phyloP scores from a whole-genome alignment of 2,888 invertebrate species.

The Salpingus planirostris region DNA sequence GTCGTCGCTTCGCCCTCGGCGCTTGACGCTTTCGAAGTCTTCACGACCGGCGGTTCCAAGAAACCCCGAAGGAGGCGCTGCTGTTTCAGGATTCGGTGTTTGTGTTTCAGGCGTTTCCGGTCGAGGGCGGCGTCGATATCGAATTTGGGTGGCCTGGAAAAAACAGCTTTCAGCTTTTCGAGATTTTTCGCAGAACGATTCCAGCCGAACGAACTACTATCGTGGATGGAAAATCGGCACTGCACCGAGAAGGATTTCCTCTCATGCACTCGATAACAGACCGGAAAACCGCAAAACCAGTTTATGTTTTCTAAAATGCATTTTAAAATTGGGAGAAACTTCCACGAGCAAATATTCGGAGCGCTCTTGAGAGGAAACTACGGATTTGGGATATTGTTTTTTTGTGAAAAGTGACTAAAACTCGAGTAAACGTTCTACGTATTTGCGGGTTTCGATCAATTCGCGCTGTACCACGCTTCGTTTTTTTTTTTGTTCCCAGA shows the following conservation, averaged over 20 bases:
- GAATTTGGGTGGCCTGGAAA: slow-evolving; percentile 50
- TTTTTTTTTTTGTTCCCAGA: background rate
- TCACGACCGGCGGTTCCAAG: slow-evolving; percentile 18
- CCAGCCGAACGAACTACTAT: too few species aligned
- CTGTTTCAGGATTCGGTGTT: slow-evolving; percentile 31
- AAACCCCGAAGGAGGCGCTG: slow-evolving; percentile 31
- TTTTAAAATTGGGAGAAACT: too few species aligned
- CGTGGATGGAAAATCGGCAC: too few species aligned
- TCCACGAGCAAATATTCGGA: too few species aligned
- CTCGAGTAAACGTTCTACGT: background rate
- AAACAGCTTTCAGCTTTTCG: background rate
- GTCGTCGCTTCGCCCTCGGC: slow-evolving; percentile 3
- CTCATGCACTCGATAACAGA: too few species aligned
- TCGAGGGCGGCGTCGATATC: slow-evolving; percentile 51
- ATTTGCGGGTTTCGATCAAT: too few species aligned
- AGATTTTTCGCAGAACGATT: background rate
- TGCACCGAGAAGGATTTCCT: too few species aligned
- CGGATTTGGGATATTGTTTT: too few species aligned
- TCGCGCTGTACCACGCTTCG: too few species aligned
- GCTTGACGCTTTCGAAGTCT: slow-evolving; percentile 4
- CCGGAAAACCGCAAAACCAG: too few species aligned
- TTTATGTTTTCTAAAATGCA: too few species aligned
- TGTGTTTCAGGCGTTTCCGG: slow-evolving; percentile 47
- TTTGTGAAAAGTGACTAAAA: background rate
- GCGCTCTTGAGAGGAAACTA: too few species aligned